Evolutionary conservation across 2,888 invertebrate species (phyloP), one percentile per base, ranked within the genome.

Genomic region (Dastarcus helophoroides): DNA sequence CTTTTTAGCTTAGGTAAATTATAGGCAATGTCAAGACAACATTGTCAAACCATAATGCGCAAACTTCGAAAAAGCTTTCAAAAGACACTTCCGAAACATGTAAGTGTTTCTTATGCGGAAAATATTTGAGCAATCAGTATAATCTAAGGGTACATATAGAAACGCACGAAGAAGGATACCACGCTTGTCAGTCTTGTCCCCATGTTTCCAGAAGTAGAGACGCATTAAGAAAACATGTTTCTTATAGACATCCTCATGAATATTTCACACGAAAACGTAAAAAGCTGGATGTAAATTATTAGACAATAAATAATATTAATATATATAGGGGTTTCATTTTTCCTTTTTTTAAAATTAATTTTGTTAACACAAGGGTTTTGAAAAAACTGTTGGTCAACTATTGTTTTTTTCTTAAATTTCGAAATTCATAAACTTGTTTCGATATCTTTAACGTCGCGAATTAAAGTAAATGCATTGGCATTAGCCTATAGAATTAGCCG

Each of bases 91-190:
- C 55, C 10, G 56, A 56, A 40, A 56, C 54, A 15, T 58, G 56
- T 37, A 74, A 74, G 53, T 89, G 89, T 59, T 76, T 78, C 36
- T 74, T 89, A 29, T 89, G 89, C 61, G 80, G 84, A 53, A 89
- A 89, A 57, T 83, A 85, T 34, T 66, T 89, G 27, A 86, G 85
- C 58, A 89, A 89, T 63, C 88, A 88, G 58, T 89, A 89, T 65
- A 89, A 89, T 58, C 62, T 89, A 46, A 71, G 88, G 36, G 88
- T 89, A 36, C 89, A 89, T 51, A 78, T 89, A 76, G 89, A 89
- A 54, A 88, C 88, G 11, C 89, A 89, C 59, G 82, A 86, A 51
- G 88, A 88, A 42, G 77, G 84, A 27, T 76, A 85, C 15, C 86
- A 89, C 59, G 85, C 86, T 16, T 89, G 89, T 53, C 75, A 79